Conservation (phyloP, 2,888 invertebrate genomes). For the Monochamus alternatus region DNA sequence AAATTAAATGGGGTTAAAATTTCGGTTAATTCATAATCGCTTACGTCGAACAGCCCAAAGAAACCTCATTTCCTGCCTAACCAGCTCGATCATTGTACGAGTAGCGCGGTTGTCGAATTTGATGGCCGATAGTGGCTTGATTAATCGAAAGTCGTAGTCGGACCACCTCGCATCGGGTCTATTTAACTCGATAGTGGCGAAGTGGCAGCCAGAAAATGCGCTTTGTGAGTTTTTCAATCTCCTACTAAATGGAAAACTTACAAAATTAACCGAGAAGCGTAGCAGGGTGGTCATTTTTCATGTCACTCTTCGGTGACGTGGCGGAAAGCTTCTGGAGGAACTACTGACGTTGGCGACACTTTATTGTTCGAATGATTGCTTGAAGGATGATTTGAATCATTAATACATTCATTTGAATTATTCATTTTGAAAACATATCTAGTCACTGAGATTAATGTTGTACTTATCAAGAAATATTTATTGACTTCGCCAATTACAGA, state of each 20-base stretch:
- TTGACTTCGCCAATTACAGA: no score
- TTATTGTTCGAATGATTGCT: no score
- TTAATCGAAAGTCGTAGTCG: conserved; percentile 13
- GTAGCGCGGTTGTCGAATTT: conserved; percentile 10
- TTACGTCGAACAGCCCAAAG: conserved; percentile 25
- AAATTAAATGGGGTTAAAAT: conserved; percentile 34
- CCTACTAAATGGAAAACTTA: neutral
- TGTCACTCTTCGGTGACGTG: no score
- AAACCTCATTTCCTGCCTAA: conserved; percentile 37
- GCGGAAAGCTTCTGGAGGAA: no score
- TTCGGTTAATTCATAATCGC: conserved; percentile 35
- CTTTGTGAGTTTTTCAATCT: conserved; percentile 4
- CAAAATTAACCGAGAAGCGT: no score
- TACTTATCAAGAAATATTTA: no score
- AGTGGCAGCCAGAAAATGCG: neutral
- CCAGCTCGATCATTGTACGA: conserved; percentile 28
- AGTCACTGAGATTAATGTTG: no score
- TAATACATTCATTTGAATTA: no score
- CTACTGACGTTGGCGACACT: no score
- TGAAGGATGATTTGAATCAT: no score
- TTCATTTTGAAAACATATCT: neutral
- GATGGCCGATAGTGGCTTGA: conserved; percentile 19
- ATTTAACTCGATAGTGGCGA: conserved; percentile 10
- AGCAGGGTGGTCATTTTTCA: no score
- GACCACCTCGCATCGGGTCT: conserved; percentile 5